Conservation (phyloP, 2,888 invertebrate species). For the Nematopogon swammerdamellus region DNA sequence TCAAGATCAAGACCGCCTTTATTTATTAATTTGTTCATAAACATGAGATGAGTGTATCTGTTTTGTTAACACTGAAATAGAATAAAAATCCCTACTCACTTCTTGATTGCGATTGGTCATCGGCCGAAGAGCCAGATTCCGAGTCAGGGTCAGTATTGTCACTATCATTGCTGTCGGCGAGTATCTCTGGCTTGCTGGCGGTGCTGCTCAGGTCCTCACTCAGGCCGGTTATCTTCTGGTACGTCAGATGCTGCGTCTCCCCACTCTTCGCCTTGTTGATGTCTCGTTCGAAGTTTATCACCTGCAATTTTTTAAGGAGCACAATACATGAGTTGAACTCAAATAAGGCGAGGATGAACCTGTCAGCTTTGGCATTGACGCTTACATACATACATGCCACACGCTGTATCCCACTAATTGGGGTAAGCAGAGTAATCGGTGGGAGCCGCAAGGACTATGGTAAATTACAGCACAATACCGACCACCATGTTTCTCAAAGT, state of each 20-base stretch:
- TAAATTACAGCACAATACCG: no score
- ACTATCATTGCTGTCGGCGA: constrained; percentile 38
- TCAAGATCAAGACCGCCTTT: no score
- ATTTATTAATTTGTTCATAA: no score
- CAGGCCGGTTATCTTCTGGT: constrained; percentile 84
- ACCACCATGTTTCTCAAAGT: no score
- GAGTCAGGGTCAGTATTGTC: constrained; percentile 26
- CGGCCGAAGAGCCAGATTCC: constrained; percentile 21
- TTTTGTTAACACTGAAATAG: no score
- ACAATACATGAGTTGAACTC: constrained; percentile 5
- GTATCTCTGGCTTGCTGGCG: constrained; percentile 61
- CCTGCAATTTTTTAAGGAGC: constrained; percentile 60
- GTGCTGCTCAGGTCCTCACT: constrained; percentile 77
- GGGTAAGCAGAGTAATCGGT: no score
- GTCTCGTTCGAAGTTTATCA: constrained; percentile 83
- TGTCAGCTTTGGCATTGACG: neutral
- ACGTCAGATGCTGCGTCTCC: constrained; percentile 68
- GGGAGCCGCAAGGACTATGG: no score
- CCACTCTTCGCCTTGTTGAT: constrained; percentile 76
- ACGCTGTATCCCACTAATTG: no score
- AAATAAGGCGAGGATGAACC: constrained; percentile 5
- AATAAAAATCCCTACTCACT: no score
- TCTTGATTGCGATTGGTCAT: no score
- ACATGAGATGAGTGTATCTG: no score
- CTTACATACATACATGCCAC: no score